Base-by-base conservation (phyloP, 2,888 invertebrate genomes). In the Pantelozetes paolii region DNA sequence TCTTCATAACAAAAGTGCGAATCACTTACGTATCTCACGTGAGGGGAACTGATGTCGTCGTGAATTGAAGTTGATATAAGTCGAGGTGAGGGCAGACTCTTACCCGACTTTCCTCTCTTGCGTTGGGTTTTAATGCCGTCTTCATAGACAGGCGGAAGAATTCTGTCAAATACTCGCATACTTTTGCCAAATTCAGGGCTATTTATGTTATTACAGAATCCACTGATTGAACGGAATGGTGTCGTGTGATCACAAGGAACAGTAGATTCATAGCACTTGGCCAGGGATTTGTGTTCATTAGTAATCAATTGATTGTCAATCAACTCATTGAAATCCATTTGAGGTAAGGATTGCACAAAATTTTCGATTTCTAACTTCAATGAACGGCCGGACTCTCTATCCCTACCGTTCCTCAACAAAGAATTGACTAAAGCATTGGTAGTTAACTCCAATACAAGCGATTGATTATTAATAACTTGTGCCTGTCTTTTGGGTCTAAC, bases 31-130 rank as follows among this genome's bases (percentile, higher is more conserved):
- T 95, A 94, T 8, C 92, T 86, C 0, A 89, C 89, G 81, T 94
- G 93, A 26, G 94, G 85, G 81, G 94, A 91, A 42, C 92, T 92
- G 75, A 94, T 92, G 80, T 94, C 94, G 0, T 93, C 91, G 82
- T 96, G 96, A 70, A 96, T 90, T 0, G 89, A 88, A 0, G 92
- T 90, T 0, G 94, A 94, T 48, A 96, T 88, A 0, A 89, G 85
- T 54, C 96, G 86, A 0, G 95, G 92, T 32, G 93, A 92, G 0
- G 95, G 95, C 26, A 96, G 83, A 0, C 88, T 87, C 0, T 84
- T 84, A 2, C 94, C 94, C 0, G 89, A 89, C 11, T 48, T 73
- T 0, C 91, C 89, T 30, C 87, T 86, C 1, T 86, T 81, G 72
- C 92, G 86, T 0, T 94, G 93, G 28, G 89, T 87, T 8, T 92